Base-by-base conservation (phyloP, 2,113 vertebrate species). In the Numenius arquata region DNA sequence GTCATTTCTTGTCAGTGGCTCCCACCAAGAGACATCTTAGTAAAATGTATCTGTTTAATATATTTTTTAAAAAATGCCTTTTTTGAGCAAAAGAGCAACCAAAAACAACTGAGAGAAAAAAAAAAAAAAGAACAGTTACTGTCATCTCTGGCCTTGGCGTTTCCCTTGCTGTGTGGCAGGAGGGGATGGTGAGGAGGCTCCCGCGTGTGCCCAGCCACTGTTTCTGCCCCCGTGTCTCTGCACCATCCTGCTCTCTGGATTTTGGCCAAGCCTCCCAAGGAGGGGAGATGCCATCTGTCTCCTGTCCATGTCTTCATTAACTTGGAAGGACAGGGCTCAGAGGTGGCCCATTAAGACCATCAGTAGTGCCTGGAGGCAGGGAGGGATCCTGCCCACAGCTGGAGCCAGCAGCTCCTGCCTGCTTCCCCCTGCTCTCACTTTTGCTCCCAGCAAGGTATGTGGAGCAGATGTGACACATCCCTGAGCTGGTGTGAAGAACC, bases 41-140 rank as follows among this genome's bases (percentile, higher is more conserved):
- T 97, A 97, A 98, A 97, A 96, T 93, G 94, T 97, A 93, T 93
- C 97, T 97, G 88, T 98, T 98, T 98, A 97, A 96, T 97, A 97
- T 97, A 97, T 98, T 97, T 98, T 98, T 97, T 66, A 58, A 96
- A 89, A 90, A 95, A 97, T 74, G 58, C 65, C 40, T 73, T 95
- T 97, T 97, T 96, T 90, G 89, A 96, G 80, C 92, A 91, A 96
- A 71, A 74, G 43, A 90, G 40, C 87, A 82, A 95, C 73, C 84
- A 91, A 89, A 96, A 89, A n/a, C 73, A 84, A 92, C 23, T 3
- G 36, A 93, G 68, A 93, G 78, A 63, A 30, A 48, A 48, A 25
- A 26, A 22, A 18, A 87, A 66, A 38, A 89, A 53, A 66, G 10
- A 77, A 65, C 79, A 96, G 62, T 89, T 68, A 86, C 80, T 80